Percentiles rank a stretch among this genome's conserved stretches.
phyloP scores from a whole-genome alignment of 2,888 invertebrate genomes.

The Incurvaria masculella region DNA sequence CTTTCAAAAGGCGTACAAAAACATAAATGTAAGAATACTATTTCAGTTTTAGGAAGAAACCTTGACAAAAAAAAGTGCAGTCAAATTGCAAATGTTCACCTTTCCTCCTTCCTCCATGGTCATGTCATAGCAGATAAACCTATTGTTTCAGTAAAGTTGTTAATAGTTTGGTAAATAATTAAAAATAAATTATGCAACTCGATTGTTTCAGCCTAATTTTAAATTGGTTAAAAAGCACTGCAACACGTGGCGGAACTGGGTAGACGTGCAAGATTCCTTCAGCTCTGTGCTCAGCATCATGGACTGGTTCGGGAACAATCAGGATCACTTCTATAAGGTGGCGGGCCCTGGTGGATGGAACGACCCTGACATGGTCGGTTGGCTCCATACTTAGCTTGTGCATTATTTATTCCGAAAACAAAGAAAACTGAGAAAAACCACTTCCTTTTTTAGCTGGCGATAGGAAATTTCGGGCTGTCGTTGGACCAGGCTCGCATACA shows the following conservation, averaged over 20 bases:
- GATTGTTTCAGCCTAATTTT: conserved; percentile 41
- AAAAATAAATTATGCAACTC: no score
- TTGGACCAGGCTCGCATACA: conserved; percentile 62
- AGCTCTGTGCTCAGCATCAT: conserved; percentile 39
- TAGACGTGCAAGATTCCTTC: conserved; percentile 55
- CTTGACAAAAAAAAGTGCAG: no score
- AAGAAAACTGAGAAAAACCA: no score
- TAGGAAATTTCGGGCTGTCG: conserved; percentile 58
- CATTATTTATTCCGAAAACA: not conserved
- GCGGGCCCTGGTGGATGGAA: conserved; percentile 59
- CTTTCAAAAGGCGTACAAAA: conserved; percentile 52
- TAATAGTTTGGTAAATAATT: not conserved
- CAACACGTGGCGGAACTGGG: conserved; percentile 56
- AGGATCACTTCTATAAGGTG: conserved; percentile 39
- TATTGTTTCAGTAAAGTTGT: no score
- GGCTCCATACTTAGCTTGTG: not conserved
- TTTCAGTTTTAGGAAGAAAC: no score
- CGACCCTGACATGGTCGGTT: conserved; percentile 56
- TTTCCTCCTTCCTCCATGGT: no score
- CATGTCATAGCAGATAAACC: no score
- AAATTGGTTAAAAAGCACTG: conserved; percentile 37
- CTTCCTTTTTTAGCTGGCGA: conserved; percentile 37
- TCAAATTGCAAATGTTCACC: no score
- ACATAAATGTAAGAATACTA: not conserved
- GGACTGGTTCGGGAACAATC: conserved; percentile 47